Conservation (phyloP, 2,797 vertebrate species). For the Catharus ustulatus region DNA sequence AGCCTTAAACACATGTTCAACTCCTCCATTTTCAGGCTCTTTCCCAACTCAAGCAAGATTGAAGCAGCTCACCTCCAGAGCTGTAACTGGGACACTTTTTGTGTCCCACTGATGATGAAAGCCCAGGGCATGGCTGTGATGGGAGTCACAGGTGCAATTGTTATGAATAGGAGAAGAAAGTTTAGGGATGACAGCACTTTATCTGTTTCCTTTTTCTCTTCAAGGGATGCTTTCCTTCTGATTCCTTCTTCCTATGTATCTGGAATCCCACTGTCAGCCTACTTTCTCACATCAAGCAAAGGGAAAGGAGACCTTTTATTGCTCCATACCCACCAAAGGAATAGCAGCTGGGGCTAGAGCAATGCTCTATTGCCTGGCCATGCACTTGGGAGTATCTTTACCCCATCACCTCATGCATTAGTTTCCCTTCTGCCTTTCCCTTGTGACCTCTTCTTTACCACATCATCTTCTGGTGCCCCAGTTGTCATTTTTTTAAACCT, state of each 20-base stretch:
- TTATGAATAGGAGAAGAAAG: accelerated
- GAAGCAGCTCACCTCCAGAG: neutral
- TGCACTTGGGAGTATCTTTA: neutral
- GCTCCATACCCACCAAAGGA: neutral
- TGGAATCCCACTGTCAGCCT: neutral
- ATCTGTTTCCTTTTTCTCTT: neutral
- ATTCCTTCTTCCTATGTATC: neutral
- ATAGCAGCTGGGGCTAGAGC: accelerated
- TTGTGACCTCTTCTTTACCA: neutral
- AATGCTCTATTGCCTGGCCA: neutral
- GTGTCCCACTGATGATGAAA: neutral
- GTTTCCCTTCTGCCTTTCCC: neutral
- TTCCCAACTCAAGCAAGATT: neutral
- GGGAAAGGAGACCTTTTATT: neutral
- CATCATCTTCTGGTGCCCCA: neutral
- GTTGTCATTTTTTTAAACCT: neutral
- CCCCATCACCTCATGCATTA: neutral
- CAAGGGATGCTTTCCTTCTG: neutral
- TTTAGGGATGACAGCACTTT: neutral
- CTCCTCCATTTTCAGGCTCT: neutral
- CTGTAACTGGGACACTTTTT: neutral
- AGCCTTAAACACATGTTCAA: neutral
- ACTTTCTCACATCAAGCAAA: neutral
- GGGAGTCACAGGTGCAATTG: neutral
- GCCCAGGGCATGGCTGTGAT: accelerated